Base-by-base conservation (phyloP, 2,797 vertebrate species). In the Rhodeus uyekii region DNA sequence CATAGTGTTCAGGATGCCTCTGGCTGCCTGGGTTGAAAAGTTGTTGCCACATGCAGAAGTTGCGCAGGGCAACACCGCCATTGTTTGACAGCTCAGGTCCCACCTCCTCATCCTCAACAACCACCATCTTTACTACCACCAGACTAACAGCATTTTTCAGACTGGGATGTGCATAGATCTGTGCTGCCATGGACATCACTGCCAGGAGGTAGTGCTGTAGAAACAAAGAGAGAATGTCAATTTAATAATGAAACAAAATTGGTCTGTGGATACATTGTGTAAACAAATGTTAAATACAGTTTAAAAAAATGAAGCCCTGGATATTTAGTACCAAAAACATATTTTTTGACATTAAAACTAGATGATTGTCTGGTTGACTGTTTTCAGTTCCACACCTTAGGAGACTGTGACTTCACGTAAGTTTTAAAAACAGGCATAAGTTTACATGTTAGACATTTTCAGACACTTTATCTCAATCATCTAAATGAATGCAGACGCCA, bases 11-110 rank as follows among this genome's bases (percentile, higher is more conserved):
- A 0, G 96, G 94, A 77, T 98, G 95, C n/a, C 97, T 92, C 88
- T 97, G 96, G 0, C 96, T 98, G 0, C 90, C 87, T 0, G 96
- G 95, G 88, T 99, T 99, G 91, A 97, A 95, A n/a, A 53, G 88
- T 80, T 95, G 96, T 87, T 99, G 98, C 98, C 98, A 99, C 84
- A 86, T 93, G 87, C 98, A 99, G 94, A 99, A 99, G 92, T 96
- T 98, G 9, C 97, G 94, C 19, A 99, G 93, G 0, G 95, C 95
- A 48, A 99, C 93, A 0, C 96, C 97, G 0, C 97, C 98, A 0
- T 98, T 99, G 90, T 94, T 96, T 0, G 97, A 98, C 39, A 98
- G 87, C 76, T 93, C 91, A 0, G 97, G 98, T 6, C 97, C 97
- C 0, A 85, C 90, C 0, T 93, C 92, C 8, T 92, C 94, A 0